These are phyloP conservation scores for Thamnophis sirtalis DNA, from an alignment of 2,113 vertebrate genomes.

Conservation along the genomic window DNA sequence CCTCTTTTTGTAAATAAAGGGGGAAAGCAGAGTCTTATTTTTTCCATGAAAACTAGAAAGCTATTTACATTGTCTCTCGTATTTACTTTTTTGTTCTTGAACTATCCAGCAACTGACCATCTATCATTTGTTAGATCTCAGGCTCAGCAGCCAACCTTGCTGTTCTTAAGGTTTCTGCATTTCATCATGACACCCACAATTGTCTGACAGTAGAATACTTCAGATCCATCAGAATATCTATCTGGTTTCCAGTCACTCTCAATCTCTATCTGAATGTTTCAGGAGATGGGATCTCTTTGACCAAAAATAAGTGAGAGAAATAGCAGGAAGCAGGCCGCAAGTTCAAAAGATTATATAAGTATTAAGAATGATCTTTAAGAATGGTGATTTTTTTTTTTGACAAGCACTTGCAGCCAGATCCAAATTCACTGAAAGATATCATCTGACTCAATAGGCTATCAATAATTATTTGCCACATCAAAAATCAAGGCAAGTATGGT, in stretches of 20 bases:
- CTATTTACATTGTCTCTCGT: background rate
- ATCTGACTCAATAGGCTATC: background rate
- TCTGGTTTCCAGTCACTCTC: constrained; percentile 57
- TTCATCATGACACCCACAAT: constrained; percentile 30
- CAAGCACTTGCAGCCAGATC: background rate
- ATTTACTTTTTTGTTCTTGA: constrained; percentile 37
- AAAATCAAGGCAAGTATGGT: background rate
- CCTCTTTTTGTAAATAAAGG: constrained; percentile 4
- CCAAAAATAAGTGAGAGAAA: constrained; percentile 30
- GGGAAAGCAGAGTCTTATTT: background rate
- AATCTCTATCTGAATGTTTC: constrained; percentile 46
- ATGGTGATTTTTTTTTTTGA: constrained; percentile 19
- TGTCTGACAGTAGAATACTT: constrained; percentile 10
- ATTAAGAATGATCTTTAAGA: background rate
- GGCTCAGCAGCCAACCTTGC: constrained; percentile 40
- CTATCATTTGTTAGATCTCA: constrained; percentile 46
- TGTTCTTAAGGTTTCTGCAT: constrained; percentile 38
- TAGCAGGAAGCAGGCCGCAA: constrained; percentile 18
- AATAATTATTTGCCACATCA: background rate
- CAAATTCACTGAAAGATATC: background rate
- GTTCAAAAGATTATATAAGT: constrained; percentile 21
- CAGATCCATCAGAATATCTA: background rate
- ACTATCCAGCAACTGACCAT: constrained; percentile 31
- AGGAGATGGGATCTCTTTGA: constrained; percentile 51
- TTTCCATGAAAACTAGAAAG: constrained; percentile 25